Evolutionary conservation across 1,140 invertebrate species (phyloP), one percentile per base, ranked within the genome.

Genomic region (Cheumatopsyche charites): DNA sequence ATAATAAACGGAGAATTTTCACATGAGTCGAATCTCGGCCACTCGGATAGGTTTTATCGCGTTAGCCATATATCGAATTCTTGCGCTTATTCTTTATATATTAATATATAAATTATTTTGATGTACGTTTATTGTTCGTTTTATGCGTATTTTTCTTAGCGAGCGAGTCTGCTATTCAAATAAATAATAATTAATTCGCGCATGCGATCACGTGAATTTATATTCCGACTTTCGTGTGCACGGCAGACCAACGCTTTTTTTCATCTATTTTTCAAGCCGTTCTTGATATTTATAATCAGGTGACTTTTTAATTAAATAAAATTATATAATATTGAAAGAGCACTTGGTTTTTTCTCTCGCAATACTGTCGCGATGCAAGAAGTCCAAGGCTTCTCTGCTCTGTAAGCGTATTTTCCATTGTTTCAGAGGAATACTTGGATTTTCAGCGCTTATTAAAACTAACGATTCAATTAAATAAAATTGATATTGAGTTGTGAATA

Each of bases 141-240:
- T 11, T 15, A 17, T 17, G 7, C 7, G 15, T 17, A 52, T 1
- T 52, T 17, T 19, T 52, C 47, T 52, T 36, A 36, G 29, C 29
- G 15, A 52, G 19, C 9, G 47, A 52, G 47, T 52, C 19, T 52
- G 47, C 47, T 52, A 58, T 58, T 25, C 23, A 58, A 58, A 58
- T 26, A 26, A 58, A 25, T 58, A 58, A 9, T 58, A 58, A 58
- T 58, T 25, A 58, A 58, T 23, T 58, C 55, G 55, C 55, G 7
- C 55, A 58, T 58, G 55, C 55, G 21, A 58, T 17, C 47, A 17
- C 19, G 21, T 58, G 21, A 58, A 58, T 26, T 58, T 26, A 26
- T 52, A 15, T 6, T 19, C 9, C 47, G 19, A 7, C 47, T 13
- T 52, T 17, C 47, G 15, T 52, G 47, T 19, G 47, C 47, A 52